Evolutionary conservation across 2,888 invertebrate genomes (phyloP), one percentile per base, ranked within the genome.

Genomic region (Caenorhabditis angaria): DNA sequence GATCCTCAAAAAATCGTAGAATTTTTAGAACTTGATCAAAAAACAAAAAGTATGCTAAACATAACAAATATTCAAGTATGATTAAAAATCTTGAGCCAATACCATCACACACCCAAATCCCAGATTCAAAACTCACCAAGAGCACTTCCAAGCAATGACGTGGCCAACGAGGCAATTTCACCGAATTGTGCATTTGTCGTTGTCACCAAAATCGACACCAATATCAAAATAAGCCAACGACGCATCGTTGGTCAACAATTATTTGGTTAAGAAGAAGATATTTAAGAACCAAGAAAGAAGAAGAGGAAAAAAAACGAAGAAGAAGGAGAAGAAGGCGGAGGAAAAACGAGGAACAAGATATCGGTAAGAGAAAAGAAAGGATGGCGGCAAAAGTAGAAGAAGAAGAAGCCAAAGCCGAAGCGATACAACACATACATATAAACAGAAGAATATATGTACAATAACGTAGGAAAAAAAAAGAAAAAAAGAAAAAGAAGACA

Each of bases 161-260:
- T 79, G 27, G 83, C 81, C 0, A 84, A 63, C 8, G 83, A 83
- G 24, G 85, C 85, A 27, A 85, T 85, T 47, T 85, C 85, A 22
- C 82, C 85, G 32, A 85, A 85, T 57, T 85, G 85, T 22, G 76
- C 80, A 53, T 69, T 50, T 10, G 32, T 5, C 6, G 3, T 12
- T 29, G 18, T 32, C n/a, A 56, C 10, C 20, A 56, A 28, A 1
- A 32, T 32, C 4, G 22, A 6, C 4, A 22, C 20, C n/a, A n/a
- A n/a, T 32, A 56, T n/a, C 12, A 32, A 56, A 4, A 56, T 27
- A 27, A 28, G 35, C 63, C 62, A 60, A 28, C n/a, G n/a, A n/a
- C 57, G 66, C 70, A 70, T 66, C 55, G 28, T 60, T 63, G 41
- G 1, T 12, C 48, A 64, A 48, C 59, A 28, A 51, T n/a, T 47